phyloP scores from a whole-genome alignment of 23 tunicate species.

The Halocynthia aurantium region DNA sequence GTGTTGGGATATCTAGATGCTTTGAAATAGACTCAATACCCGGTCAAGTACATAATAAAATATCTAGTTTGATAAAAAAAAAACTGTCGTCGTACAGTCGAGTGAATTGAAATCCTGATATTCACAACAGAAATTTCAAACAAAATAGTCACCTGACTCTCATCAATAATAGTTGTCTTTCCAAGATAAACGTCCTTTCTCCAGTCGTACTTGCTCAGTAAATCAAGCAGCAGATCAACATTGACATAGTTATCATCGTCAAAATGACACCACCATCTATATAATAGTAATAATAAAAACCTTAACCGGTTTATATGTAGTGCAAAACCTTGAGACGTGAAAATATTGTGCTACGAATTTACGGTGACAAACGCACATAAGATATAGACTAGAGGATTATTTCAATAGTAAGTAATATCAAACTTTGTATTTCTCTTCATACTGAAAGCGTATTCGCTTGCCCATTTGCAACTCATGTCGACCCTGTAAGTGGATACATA shows the following conservation, averaged over 20 bases:
- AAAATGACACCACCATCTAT: conserved; percentile 72
- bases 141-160: neutral
- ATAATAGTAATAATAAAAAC: neutral
- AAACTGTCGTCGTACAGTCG: no score
- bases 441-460: conserved; percentile 35
- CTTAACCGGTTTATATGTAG: neutral
- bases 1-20: no score
- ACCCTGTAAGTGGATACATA: neutral
- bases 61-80: no score
- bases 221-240: conserved; percentile 17
- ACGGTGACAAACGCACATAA: no score
- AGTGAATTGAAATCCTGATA: no score
- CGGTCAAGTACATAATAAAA: no score
- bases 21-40: no score
- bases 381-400: no score
- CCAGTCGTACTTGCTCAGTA: conserved; percentile 22
- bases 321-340: no score
- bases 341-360: no score
- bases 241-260: conserved; percentile 75
- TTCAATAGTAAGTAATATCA: neutral
- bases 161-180: conserved; percentile 26
- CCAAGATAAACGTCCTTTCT: conserved; percentile 46
- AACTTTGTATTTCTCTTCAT: conserved; percentile 26
- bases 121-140: no score
- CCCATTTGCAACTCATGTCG: conserved; percentile 62